Evolutionary conservation across 2,888 invertebrate genomes (phyloP).

Genomic region (Hoplodrina blanda): DNA sequence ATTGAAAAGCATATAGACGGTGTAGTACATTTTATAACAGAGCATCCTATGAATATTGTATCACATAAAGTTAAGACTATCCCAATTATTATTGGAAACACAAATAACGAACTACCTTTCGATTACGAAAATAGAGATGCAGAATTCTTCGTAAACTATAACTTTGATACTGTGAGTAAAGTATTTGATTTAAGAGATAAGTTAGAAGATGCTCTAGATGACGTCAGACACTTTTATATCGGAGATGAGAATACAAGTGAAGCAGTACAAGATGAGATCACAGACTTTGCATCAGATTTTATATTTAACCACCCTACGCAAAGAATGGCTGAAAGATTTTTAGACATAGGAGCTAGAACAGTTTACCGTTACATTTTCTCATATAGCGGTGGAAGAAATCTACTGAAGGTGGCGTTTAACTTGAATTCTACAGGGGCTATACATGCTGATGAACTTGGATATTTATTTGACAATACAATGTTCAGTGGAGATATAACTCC

Average conservation of each 20-base stretch:
- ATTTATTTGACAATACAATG: conserved; percentile 43
- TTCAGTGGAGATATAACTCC: conserved; percentile 23
- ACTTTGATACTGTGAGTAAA: conserved; percentile 10
- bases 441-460: conserved; percentile 55
- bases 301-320: conserved; percentile 39
- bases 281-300: conserved; percentile 32
- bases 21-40: conserved; percentile 40
- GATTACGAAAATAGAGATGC: not conserved
- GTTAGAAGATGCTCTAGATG: conserved; percentile 19
- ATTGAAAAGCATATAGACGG: conserved; percentile 37
- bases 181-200: conserved; percentile 25
- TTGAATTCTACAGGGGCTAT: conserved; percentile 33
- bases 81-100: conserved; percentile 40
- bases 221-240: conserved; percentile 38
- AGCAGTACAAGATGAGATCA: conserved; percentile 14
- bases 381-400: conserved; percentile 38
- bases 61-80: conserved; percentile 24
- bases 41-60: conserved; percentile 31
- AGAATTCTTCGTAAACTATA: conserved; percentile 19
- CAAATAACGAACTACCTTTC: conserved; percentile 29
- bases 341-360: conserved; percentile 18
- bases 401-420: not conserved
- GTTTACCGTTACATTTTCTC: conserved; percentile 52
- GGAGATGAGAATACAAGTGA: conserved; percentile 36
- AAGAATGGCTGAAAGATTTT: conserved; percentile 31